Evolutionary conservation across 2,888 invertebrate genomes (phyloP), one percentile per base, ranked within the genome.

Genomic region (Coenonympha glycerion): DNA sequence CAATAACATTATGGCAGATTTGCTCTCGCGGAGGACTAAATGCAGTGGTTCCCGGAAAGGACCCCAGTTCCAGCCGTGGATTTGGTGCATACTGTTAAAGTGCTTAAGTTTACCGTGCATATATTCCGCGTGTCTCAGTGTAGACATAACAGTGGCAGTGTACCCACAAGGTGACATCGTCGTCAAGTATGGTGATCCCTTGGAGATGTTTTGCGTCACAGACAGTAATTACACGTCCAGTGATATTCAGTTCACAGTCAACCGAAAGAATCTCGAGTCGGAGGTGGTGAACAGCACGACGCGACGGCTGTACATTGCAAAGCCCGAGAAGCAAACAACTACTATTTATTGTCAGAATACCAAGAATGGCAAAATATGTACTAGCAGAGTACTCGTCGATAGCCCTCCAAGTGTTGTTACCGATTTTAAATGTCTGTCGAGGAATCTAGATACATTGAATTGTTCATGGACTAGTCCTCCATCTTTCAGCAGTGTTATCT

Each of bases 381-480:
- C 72, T 0, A 75, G 65, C 41, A 68, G 79, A 44, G 77, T 86
- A 1, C 57, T 80, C 34, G 78, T 85, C 44, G 90, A 89, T 31
- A 79, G 83, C 31, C 82, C 88, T 47, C 95, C 95, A 0, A 70
- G 83, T 52, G 74, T 87, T 60, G 91, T 94, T 2, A 75, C 80
- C 6, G 90, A 94, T 70, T 95, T 96, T 65, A 79, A 80, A 19
- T 96, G 96, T 68, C 77, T 91, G 41, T 92, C 94, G 8, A 82
- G 89, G 57, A 93, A 95, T 71, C 92, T 93, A 80, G 90, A 92
- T 46, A 90, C 89, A 62, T 79, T 96, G 60, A 91, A 89, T 9
- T 96, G 96, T 69, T 88, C 90, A 1, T 96, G 95, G 92, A 89
- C 88, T 0, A 83, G 88, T 37, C 90, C 91, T 1, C 64, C 66